These are phyloP conservation scores for Loris lydekkerianus DNA, from an alignment of 2,797 vertebrate genomes.

Conservation along the genomic window DNA sequence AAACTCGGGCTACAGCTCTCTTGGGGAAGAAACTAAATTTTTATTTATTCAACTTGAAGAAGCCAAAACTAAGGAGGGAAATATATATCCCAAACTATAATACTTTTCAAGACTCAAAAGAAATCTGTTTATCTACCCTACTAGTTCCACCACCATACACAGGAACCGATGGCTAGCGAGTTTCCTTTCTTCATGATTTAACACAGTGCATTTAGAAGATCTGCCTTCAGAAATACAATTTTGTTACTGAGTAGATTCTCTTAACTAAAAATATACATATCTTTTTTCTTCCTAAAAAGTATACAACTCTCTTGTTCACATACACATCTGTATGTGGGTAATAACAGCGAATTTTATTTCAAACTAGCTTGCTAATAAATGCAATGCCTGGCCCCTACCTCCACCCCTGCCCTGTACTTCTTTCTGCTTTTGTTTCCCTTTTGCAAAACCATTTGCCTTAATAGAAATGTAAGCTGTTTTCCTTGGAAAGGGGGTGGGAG, in stretches of 20 bases:
- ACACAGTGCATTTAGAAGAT: neutral
- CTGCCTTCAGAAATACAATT: slow-evolving; percentile 21
- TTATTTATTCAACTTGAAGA: slow-evolving; percentile 17
- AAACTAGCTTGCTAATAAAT: slow-evolving; percentile 18
- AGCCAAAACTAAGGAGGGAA: slow-evolving; percentile 52
- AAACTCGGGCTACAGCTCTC: slow-evolving; percentile 57
- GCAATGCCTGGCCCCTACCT: neutral
- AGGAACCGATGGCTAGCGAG: neutral
- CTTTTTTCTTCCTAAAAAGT: neutral
- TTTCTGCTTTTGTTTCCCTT: slow-evolving; percentile 42
- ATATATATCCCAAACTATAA: neutral
- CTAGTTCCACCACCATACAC: neutral
- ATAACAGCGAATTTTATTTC: slow-evolving; percentile 46
- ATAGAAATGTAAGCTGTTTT: slow-evolving; percentile 39
- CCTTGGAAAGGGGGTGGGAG: neutral
- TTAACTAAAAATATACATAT: slow-evolving; percentile 32
- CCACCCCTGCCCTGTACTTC: neutral
- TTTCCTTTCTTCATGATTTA: slow-evolving; percentile 1
- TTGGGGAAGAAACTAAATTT: slow-evolving; percentile 39
- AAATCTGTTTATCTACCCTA: neutral
- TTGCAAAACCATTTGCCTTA: neutral
- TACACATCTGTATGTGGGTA: neutral
- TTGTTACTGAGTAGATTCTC: slow-evolving; percentile 33
- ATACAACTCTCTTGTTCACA: slow-evolving; percentile 13
- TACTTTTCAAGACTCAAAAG: slow-evolving; percentile 47